Evolutionary conservation across 92 coral and sea anemone genomes (phyloP).

Genomic region (Plumapathes pennacea): DNA sequence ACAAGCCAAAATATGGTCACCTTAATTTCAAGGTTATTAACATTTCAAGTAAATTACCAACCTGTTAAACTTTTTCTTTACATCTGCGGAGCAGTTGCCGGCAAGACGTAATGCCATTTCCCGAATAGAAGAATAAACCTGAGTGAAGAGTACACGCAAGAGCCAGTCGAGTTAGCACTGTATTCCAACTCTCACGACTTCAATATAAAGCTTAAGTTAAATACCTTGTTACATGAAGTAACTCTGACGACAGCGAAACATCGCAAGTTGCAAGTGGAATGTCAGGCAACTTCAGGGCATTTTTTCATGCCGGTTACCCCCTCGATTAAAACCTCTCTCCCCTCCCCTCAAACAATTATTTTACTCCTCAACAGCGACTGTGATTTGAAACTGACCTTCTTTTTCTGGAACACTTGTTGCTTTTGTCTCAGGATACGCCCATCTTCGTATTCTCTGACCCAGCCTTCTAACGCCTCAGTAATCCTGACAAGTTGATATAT

Average conservation of each 20-base stretch:
- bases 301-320: too few relatives aligned
- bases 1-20: background rate
- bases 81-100: conserved; percentile 63
- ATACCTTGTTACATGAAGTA: too few relatives aligned
- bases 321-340: background rate
- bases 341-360: background rate
- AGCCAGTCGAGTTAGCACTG: background rate
- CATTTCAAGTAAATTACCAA: background rate
- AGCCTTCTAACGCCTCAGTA: conserved; percentile 65
- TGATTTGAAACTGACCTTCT: conserved; percentile 33
- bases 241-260: too few relatives aligned
- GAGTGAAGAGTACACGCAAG: background rate
- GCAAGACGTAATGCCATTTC: conserved; percentile 60
- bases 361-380: too few relatives aligned
- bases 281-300: background rate
- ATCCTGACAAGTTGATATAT: too few relatives aligned
- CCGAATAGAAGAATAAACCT: conserved; percentile 59
- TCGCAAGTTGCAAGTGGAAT: too few relatives aligned
- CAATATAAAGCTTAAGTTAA: too few relatives aligned
- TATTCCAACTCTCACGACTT: too few relatives aligned
- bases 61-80: conserved; percentile 52
- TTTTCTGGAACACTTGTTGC: conserved; percentile 33
- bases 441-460: conserved; percentile 61
- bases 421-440: conserved; percentile 42
- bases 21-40: too few relatives aligned